These are phyloP conservation scores for Eulemur albifrons DNA, from an alignment of 2,797 vertebrate genomes.

Conservation along the genomic window DNA sequence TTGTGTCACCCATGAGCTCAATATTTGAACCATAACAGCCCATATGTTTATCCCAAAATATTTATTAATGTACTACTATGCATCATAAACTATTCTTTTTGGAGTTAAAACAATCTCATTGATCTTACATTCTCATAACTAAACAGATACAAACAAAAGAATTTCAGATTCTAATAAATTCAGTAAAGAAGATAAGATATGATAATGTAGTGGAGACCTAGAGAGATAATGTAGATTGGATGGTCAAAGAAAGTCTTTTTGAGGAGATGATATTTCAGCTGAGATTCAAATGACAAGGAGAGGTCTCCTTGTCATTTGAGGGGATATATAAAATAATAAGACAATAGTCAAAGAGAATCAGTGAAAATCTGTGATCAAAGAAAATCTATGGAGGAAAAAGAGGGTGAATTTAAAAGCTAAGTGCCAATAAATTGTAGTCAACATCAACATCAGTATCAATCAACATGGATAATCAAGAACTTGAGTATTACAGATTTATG, in stretches of 20 bases:
- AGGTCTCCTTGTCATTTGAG: background rate
- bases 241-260: background rate
- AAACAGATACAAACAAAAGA: background rate
- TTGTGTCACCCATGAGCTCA: background rate
- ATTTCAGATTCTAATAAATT: background rate
- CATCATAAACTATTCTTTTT: background rate
- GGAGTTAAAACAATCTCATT: background rate
- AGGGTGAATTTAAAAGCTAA: background rate
- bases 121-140: background rate
- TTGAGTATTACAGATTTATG: fast-evolving
- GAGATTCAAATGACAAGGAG: background rate
- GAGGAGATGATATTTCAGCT: background rate
- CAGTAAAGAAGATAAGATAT: background rate
- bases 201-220: background rate
- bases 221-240: background rate
- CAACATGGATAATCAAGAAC: background rate
- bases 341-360: background rate
- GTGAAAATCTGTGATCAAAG: background rate
- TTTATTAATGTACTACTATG: background rate
- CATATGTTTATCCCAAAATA: background rate
- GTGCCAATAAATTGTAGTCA: background rate
- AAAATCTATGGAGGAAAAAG: background rate
- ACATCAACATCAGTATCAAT: background rate
- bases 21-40: background rate
- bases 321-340: background rate